Evolutionary conservation across 1,140 invertebrate genomes (phyloP), one percentile per base, ranked within the genome.

Genomic region (Pogonomyrmex barbatus): DNA sequence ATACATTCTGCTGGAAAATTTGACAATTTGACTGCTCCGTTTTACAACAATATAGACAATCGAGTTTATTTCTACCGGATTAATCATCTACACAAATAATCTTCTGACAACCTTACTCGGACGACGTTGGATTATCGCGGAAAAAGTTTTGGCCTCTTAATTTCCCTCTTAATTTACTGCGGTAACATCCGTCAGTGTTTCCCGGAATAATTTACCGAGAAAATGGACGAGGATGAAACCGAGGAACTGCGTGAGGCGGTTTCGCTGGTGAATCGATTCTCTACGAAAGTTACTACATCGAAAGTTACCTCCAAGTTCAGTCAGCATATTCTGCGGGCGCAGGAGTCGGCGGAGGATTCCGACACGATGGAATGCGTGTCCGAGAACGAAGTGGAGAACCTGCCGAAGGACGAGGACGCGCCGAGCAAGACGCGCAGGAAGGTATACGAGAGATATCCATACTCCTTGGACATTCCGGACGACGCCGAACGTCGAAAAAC

Each of bases 191-290:
- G 76, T 50, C 45, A 30, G 67, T 54, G 36, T n/a, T 54, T 70
- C 6, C 30, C 9, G 58, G 24, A 50, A 33, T 39, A 68, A 60
- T 36, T 52, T 30, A 33, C 30, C 39, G 42, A 30, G 4, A 67
- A 78, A 2, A 95, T 95, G 94, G 94, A 94, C 39, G 93, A 95
- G 50, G 94, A 95, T 9, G 94, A 95, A 17, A 92, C 93, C 4
- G 94, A 94, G 65, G 93, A 92, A 24, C 87, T 89, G 52, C 85
- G 90, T 12, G 75, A 90, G 30, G 9, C 77, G 33, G 17, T 87
- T 62, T 90, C 85, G 33, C 68, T 89, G 42, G 84, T 91, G 33
- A 93, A 87, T 12, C 91, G 83, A n/a, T 1, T 90, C 0, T 87
- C 90, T 0, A 81, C 47, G 70, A 91, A 77, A 24, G 62, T 89